These are phyloP conservation scores for Eumerus sabulonum DNA, from an alignment of 2,888 invertebrate genomes.

Conservation along the genomic window DNA sequence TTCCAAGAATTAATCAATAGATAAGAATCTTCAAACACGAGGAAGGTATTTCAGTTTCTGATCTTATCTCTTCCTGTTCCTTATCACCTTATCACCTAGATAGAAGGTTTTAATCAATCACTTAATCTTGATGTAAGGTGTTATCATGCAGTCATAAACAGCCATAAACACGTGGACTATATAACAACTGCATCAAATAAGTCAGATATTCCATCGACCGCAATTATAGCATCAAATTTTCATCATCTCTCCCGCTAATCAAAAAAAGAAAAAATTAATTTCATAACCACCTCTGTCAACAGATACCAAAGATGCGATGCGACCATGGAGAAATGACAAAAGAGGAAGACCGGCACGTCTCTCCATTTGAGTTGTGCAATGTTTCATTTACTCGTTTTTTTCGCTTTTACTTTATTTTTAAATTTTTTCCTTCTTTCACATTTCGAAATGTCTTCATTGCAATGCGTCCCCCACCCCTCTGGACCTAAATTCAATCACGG, in stretches of 20 bases:
- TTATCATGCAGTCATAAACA: too few species aligned
- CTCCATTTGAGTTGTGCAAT: constrained; percentile 22
- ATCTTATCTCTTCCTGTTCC: too few species aligned
- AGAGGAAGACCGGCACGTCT: not conserved
- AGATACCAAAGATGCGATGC: constrained; percentile 13
- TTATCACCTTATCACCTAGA: too few species aligned
- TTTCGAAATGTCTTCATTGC: constrained; percentile 11
- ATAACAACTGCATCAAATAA: too few species aligned
- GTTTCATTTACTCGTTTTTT: constrained; percentile 1
- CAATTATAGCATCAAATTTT: too few species aligned
- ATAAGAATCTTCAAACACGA: too few species aligned
- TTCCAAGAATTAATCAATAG: too few species aligned
- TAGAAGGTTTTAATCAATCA: too few species aligned
- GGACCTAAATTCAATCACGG: constrained; percentile 1
- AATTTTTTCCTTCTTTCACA: not conserved
- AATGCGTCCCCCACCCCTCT: constrained; percentile 16
- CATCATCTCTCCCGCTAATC: not conserved
- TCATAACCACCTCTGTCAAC: not conserved
- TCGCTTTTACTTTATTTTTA: not conserved
- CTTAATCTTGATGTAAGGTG: too few species aligned
- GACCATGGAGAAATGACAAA: not conserved
- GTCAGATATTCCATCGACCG: too few species aligned
- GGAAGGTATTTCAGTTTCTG: too few species aligned
- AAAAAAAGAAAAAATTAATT: not conserved
- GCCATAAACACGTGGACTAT: too few species aligned